Base-by-base conservation (phyloP, 2,888 invertebrate genomes). In the Luperina testacea region DNA sequence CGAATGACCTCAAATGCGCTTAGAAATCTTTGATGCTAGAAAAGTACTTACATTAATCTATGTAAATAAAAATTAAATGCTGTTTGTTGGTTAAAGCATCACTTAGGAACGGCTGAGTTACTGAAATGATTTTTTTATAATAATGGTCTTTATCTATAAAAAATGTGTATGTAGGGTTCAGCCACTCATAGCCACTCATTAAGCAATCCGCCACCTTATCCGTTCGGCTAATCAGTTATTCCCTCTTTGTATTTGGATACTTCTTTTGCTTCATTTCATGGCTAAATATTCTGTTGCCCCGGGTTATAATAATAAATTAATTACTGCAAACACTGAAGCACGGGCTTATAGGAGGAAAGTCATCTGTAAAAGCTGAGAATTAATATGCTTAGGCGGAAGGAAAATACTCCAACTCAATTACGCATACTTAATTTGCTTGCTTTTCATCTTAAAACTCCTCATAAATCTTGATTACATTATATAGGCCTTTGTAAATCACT, bases 401-500 rank as follows among this genome's bases (percentile, higher is more conserved):
- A 69, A 83, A 83, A 83, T 83, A 77, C 68, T 69, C 13, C 77
- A 61, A 83, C 65, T 83, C 70, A 81, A 83, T 81, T 78, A 83
- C 53, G 83, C 83, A 83, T 78, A 83, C 78, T 83, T 67, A 81
- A 81, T 78, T 78, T 67, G 45, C 65, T 83, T 78, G 59, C 83
- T 63, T 80, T 80, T 80, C 83, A 83, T 82, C 77, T 82, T 77
- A 77, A 63, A 69, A 63, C 61, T 77, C 38, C 6, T 63, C 53
- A 77, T 80, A 69, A 77, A 80, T 82, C 68, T 82, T 77, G 63
- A 80, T 82, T 69, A 77, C 20, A 48, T 76, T 82, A 63, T 20
- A 57, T 38, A 48, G 38, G 77, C 48, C 15, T 69, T 77, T 32
- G 38, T 45, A 27, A 81, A 69, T 51, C 53, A 63, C 27, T 75